phyloP scores from a whole-genome alignment of 2,888 invertebrate species.

The Dolichopus griseipennis region DNA sequence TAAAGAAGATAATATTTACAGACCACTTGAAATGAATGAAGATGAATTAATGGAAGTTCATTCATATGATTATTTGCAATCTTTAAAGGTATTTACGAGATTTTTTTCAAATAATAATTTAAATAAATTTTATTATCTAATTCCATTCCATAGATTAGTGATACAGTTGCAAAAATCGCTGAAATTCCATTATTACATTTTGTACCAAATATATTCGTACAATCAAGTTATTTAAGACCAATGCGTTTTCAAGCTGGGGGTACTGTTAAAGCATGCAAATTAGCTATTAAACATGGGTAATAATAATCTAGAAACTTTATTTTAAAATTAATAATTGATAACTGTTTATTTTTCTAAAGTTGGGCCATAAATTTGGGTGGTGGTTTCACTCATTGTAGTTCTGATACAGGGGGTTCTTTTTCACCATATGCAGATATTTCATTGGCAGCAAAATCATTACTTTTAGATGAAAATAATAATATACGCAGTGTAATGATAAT shows the following conservation, averaged over 20 bases:
- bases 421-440: slow-evolving; percentile 79
- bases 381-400: slow-evolving; percentile 75
- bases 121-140: slow-evolving; percentile 16
- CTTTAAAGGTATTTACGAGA: slow-evolving; percentile 50
- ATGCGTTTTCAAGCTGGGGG: slow-evolving; percentile 70
- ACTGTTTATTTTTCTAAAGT: slow-evolving; percentile 37
- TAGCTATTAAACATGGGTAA: slow-evolving; percentile 55
- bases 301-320: not conserved
- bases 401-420: slow-evolving; percentile 64
- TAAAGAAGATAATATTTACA: slow-evolving; percentile 50
- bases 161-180: slow-evolving; percentile 62
- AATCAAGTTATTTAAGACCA: slow-evolving; percentile 59
- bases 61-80: slow-evolving; percentile 58
- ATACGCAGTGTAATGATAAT: slow-evolving; percentile 68
- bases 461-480: slow-evolving; percentile 44
- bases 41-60: slow-evolving; percentile 63
- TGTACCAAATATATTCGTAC: slow-evolving; percentile 63
- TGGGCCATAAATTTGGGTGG: slow-evolving; percentile 83
- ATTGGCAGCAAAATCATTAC: slow-evolving; percentile 57
- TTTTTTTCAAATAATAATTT: slow-evolving; percentile 41
- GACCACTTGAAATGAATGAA: slow-evolving; percentile 57
- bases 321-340: not conserved
- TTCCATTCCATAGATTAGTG: slow-evolving; percentile 55
- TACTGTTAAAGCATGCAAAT: slow-evolving; percentile 58
- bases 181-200: slow-evolving; percentile 61